Conservation (phyloP, 2,797 vertebrate species). For the Acrossocheilus fasciatus region DNA sequence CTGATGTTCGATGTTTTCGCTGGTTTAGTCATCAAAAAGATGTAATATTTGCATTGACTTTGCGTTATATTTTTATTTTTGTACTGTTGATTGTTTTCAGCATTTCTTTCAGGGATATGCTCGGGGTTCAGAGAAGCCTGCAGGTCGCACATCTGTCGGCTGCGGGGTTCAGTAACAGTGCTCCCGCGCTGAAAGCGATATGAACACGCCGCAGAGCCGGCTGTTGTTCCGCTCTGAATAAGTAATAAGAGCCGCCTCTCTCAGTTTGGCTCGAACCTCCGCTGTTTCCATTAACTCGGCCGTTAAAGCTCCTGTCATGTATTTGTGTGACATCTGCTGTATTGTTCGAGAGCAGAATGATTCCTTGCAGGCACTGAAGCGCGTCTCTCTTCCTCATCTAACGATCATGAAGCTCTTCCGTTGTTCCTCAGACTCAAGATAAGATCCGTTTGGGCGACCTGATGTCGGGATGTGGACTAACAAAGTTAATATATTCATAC, state of each 20-base stretch:
- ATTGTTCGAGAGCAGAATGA: conserved; percentile 13
- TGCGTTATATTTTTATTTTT: background rate
- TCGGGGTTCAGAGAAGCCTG: background rate
- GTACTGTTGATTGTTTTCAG: background rate
- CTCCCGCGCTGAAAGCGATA: conserved; percentile 22
- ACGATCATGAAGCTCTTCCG: conserved; percentile 41
- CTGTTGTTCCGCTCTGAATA: conserved; percentile 34
- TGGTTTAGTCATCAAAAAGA: background rate
- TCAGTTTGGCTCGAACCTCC: background rate
- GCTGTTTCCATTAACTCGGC: conserved; percentile 28
- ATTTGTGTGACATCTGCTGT: conserved; percentile 13
- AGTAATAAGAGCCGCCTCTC: conserved; percentile 16
- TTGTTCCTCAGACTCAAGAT: conserved; percentile 26
- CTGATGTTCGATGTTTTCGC: too few relatives aligned
- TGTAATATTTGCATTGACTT: too few relatives aligned
- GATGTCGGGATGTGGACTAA: conserved; percentile 21
- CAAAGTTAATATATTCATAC: too few relatives aligned
- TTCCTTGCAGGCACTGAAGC: conserved; percentile 23
- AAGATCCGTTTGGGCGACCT: conserved; percentile 25
- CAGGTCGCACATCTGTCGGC: conserved; percentile 32
- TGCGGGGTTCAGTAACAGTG: conserved; percentile 18
- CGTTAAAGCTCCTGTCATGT: conserved; percentile 15
- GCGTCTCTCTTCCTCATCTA: conserved; percentile 32
- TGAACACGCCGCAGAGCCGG: background rate
- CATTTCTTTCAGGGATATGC: background rate